Conservation (phyloP, 2,113 vertebrate genomes). For the Morphnarchus princeps region DNA sequence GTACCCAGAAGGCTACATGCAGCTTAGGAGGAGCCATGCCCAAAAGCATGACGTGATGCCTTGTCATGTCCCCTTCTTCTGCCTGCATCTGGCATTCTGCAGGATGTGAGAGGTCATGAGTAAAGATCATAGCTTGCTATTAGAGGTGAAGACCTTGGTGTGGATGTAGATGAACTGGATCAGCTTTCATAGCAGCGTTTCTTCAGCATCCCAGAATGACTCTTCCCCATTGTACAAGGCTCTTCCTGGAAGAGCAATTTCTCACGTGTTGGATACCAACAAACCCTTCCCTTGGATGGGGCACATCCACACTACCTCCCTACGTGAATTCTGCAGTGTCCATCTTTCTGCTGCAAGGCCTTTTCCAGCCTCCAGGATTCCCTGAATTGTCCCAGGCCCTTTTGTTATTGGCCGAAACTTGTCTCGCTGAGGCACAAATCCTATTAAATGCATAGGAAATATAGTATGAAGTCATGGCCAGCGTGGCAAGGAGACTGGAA, state of each 20-base stretch:
- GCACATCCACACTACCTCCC: background rate
- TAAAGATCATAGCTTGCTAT: background rate
- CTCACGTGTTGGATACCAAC: accelerated
- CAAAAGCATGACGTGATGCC: background rate
- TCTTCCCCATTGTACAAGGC: accelerated
- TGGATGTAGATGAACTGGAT: background rate
- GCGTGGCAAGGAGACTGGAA: background rate
- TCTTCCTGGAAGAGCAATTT: background rate
- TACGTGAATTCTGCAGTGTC: background rate
- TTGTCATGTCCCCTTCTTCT: background rate
- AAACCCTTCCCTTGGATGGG: background rate
- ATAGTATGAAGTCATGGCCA: background rate
- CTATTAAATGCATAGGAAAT: background rate
- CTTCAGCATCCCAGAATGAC: background rate
- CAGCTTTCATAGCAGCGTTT: background rate
- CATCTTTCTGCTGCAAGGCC: background rate
- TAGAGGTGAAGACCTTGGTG: background rate
- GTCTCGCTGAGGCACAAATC: background rate
- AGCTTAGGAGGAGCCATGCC: background rate
- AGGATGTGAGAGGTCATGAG: background rate
- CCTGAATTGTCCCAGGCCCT: background rate
- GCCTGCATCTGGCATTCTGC: background rate
- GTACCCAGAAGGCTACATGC: background rate
- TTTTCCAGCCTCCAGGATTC: background rate
- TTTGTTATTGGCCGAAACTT: background rate